These are phyloP conservation scores for Sebastes alutus DNA, from an alignment of 2,797 vertebrate genomes.

Conservation along the genomic window DNA sequence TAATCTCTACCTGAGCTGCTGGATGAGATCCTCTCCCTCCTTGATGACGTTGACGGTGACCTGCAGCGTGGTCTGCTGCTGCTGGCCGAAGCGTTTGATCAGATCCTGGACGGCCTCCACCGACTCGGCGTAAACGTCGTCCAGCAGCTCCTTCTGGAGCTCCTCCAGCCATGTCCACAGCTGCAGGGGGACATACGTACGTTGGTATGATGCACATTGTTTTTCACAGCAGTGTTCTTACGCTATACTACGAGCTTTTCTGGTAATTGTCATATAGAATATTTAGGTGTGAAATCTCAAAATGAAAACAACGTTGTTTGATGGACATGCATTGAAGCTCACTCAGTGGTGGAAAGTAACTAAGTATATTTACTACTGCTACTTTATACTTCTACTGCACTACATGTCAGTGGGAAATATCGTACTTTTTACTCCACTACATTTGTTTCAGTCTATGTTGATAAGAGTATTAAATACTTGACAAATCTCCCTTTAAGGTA, in stretches of 20 bases:
- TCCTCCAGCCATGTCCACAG: slow-evolving; percentile 99
- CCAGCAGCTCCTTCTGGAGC: slow-evolving; percentile 96
- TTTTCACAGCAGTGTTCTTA: neutral
- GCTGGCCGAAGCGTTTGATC: slow-evolving; percentile 97
- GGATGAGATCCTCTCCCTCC: slow-evolving; percentile 98
- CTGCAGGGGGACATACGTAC: slow-evolving; percentile 66
- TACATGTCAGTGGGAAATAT: too few species aligned
- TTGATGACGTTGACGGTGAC: slow-evolving; percentile 98
- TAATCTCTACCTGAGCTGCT: slow-evolving; percentile 91
- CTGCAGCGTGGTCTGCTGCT: slow-evolving; percentile 96
- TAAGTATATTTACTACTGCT: neutral
- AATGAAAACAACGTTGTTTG: neutral
- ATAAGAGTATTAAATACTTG: too few species aligned
- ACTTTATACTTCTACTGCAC: too few species aligned
- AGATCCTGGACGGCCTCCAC: slow-evolving; percentile 98
- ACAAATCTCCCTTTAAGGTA: too few species aligned
- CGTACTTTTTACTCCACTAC: too few species aligned
- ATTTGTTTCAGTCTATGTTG: too few species aligned
- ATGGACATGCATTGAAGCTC: neutral
- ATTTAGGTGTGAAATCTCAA: neutral
- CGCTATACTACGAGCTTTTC: neutral
- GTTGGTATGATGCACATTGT: neutral
- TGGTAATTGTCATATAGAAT: neutral
- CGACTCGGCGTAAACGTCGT: slow-evolving; percentile 97
- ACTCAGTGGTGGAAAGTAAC: too few species aligned